Evolutionary conservation across 2,797 vertebrate genomes (phyloP), one percentile per base, ranked within the genome.

Genomic region (Geotria australis): DNA sequence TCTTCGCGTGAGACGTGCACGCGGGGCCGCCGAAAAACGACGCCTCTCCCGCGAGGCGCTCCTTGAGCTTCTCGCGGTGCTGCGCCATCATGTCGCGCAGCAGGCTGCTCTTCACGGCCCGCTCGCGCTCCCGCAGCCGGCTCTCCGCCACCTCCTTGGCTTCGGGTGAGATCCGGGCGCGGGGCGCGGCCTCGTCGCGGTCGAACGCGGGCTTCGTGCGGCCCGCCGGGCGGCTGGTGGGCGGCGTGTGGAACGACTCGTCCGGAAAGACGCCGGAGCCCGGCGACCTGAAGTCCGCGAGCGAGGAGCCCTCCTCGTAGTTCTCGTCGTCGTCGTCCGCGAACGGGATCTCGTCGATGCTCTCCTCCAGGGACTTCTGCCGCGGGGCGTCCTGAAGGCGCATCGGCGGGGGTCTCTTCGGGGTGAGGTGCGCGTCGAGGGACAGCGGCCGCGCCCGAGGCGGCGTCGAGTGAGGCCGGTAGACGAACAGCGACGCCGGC

Each of bases 271-370:
- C 62, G 64, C 77, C 81, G 0, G 69, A 70, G 60, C 85, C 78
- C 38, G 85, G 82, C 0, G 79, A 82, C 57, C 73, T 74, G n/a
- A n/a, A 24, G 24, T 24, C 24, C n/a, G 24, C 9, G n/a, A 45
- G 38, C 45, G 24, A 8, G n/a, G 51, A n/a, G 8, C 8, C 51
- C 24, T 8, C 51, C 24, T 55, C 9, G n/a, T 10, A 51, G 57
- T 94, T 85, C 10, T 94, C 85, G 0, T 79, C 89, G 0, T 88
- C 83, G 0, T 98, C 91, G 1, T 99, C 91, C 0, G 91, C 91
- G 59, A 94, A 99, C 0, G 91, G 91, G 60, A 99, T 95, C 68
- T 99, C 91, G 6, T 83, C 88, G 58, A 95, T 83, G 0, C 80
- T 91, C 71, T 96, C 89, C 2, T 81, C 85, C 3, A 99, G 94